Base-by-base conservation (phyloP, 2,888 invertebrate genomes). In the Tipula lateralis region DNA sequence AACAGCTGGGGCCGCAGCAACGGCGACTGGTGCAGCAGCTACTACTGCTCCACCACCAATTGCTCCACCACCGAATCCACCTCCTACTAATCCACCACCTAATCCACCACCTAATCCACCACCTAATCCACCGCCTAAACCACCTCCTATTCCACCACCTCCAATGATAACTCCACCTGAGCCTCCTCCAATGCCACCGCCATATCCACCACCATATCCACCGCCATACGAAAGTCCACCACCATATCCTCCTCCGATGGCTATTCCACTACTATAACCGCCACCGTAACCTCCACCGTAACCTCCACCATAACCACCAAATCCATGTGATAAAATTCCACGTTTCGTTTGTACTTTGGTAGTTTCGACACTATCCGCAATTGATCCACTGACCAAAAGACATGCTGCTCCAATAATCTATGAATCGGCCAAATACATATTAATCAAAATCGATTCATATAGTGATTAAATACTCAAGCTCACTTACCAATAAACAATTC, bases 401-500 rank as follows among this genome's bases (percentile, higher is more conserved):
- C 29, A 34, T 34, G 24, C 34, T 19, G 19, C 83, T 19, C 30
- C 30, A 83, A 66, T 12, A 66, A 66, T 66, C 66, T 66, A 66
- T 12, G 34, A 83, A 34, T 5, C 4, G 16, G 24, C 7, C 16
- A 5, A 83, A 32, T n/a, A 32, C 12, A 83, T 12, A 36, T 4
- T 7, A 36, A 36, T 34, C 9, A 36, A 36, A 9, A 9, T n/a
- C n/a, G n/a, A 36, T 34, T 82, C 34, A 83, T 16, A 34, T 36
- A 30, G 6, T 16, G n/a, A 34, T 36, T 32, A 83, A 12, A 6
- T 30, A 36, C 16, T 19, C 19, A 34, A 34, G 12, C 19, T n/a
- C n/a, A 16, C 83, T 83, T 83, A 83, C 83, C 83, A 83, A 32
- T 34, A 83, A 83, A 83, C 32, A 83, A 83, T 83, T 83, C 83